phyloP scores from a whole-genome alignment of 2,888 invertebrate species.

The Belgica antarctica region DNA sequence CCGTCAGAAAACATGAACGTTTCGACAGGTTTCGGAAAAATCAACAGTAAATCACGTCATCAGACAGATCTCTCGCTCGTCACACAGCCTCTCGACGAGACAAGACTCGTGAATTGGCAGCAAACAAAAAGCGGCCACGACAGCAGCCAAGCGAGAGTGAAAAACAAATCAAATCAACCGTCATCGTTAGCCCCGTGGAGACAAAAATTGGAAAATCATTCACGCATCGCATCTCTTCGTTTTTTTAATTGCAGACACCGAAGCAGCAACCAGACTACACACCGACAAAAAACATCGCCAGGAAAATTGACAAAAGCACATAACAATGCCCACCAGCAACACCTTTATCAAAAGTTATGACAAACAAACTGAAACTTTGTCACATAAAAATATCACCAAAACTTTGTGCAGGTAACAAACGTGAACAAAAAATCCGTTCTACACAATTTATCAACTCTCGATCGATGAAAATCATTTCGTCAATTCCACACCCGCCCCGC shows the following conservation, averaged over 20 bases:
- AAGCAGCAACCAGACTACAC: background rate
- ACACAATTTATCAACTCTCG: too few relatives aligned
- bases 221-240: background rate
- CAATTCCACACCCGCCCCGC: too few relatives aligned
- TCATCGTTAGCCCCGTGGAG: background rate
- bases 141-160: background rate
- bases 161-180: constrained; percentile 5
- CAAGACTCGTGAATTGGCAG: background rate
- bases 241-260: constrained; percentile 20
- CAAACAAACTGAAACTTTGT: background rate
- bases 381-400: background rate
- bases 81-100: background rate
- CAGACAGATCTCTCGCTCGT: background rate
- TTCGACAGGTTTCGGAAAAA: too few relatives aligned
- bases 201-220: constrained; percentile 1
- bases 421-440: background rate
- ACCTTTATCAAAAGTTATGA: background rate
- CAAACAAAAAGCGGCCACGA: background rate
- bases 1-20: background rate
- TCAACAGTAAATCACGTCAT: constrained; percentile 14
- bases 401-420: constrained; percentile 8
- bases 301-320: too few relatives aligned
- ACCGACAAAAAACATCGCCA: background rate
- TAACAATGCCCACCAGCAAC: background rate
- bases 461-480: background rate